These are phyloP conservation scores for Cecropterus lyciades DNA, from an alignment of 1,140 invertebrate species.

Conservation along the genomic window DNA sequence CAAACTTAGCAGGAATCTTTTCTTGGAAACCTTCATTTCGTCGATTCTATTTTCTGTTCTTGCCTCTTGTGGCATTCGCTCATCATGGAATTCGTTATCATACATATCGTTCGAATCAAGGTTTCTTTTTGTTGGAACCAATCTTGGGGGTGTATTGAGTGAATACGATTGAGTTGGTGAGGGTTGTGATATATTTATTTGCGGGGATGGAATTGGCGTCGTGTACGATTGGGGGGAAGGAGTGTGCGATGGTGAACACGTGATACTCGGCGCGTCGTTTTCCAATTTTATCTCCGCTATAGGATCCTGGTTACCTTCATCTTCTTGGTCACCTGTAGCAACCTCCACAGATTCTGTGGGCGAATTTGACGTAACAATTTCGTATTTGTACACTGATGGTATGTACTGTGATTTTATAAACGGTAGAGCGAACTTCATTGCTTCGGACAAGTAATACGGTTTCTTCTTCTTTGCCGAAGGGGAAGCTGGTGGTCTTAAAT, in stretches of 20 bases:
- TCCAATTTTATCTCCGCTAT: neutral
- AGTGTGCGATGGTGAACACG: neutral
- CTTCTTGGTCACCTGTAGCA: neutral
- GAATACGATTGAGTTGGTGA: neutral
- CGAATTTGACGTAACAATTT: neutral
- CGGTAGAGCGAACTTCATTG: slow-evolving; percentile 12
- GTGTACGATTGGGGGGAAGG: neutral
- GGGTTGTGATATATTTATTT: neutral
- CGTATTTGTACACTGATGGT: neutral
- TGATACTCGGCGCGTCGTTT: neutral
- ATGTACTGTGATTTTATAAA: slow-evolving; percentile 4
- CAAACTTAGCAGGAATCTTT: neutral
- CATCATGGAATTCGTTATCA: neutral
- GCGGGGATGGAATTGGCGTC: neutral
- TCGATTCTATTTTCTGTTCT: neutral
- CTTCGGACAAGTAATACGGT: slow-evolving; percentile 16
- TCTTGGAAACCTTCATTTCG: neutral
- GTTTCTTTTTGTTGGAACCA: neutral
- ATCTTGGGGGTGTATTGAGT: neutral
- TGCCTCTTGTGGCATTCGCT: neutral
- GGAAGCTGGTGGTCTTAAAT: slow-evolving; percentile 28
- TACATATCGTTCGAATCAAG: neutral
- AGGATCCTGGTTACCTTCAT: neutral
- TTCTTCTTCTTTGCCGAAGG: neutral
- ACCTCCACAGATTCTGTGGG: neutral